Evolutionary conservation across 2,797 vertebrate species (phyloP), one percentile per base, ranked within the genome.

Genomic region (Vespertilio murinus): DNA sequence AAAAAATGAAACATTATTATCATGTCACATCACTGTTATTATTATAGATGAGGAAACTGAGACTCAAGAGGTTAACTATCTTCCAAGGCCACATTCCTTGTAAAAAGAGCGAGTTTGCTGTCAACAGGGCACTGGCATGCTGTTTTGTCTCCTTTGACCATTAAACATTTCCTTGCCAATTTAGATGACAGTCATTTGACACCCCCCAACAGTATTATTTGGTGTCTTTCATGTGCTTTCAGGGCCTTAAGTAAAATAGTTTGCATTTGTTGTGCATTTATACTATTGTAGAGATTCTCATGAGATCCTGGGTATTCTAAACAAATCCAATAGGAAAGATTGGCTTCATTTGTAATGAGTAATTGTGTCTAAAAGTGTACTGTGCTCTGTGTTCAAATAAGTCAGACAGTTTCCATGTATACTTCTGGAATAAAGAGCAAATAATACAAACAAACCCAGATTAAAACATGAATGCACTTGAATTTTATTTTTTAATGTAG

Each of bases 401-500:
- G 38, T 64, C 82, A 79, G 30, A 40, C 35, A 71, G 42, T 38
- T 67, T 77, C 78, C 85, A 6, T 38, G 92, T 86, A 59, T 78
- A 61, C 64, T 17, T 25, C 18, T 38, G 35, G 35, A 86, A 77
- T 49, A 78, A 64, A 82, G 49, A 65, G n/a, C 40, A 89, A 83
- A 79, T 45, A 59, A 86, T 14, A 67, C 52, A 64, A 28, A 91
- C 38, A 28, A 75, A 64, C 54, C 52, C 77, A 65, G 16, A 42
- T 77, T 86, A 85, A 95, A 83, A 89, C 69, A 42, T n/a, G 22
- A 47, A 38, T 1, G 0, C 13, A 28, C 81, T 40, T 42, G 69
- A 81, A 33, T 90, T 78, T 93, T 74, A 91, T 42, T 88, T 90
- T 84, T 86, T 38, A 89, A 70, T 74, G 28, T 73, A 83, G 25